Evolutionary conservation across 2,888 invertebrate genomes (phyloP), one percentile per base, ranked within the genome.

Genomic region (Scrobipalpa costella): DNA sequence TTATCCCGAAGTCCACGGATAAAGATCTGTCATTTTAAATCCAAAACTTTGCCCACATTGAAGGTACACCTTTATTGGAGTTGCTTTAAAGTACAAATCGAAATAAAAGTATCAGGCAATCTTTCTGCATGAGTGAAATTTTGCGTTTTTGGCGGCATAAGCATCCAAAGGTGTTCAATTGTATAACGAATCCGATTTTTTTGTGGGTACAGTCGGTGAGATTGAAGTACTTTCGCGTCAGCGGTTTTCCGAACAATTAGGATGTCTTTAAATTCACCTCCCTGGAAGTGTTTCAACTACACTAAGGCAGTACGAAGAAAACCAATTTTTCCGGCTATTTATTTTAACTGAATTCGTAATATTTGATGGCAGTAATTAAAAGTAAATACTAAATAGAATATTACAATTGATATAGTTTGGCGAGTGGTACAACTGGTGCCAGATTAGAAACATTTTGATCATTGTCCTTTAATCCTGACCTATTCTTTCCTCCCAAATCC

Each of bases 101-200:
- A 38, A 38, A 7, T 34, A 59, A 58, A 34, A 66, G 64, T 62
- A 65, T 62, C 61, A 52, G 38, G 63, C 77, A 78, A 75, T 79
- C 79, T 78, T 85, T 87, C 78, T 79, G 84, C 82, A 72, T 72
- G 79, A 78, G 67, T 73, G 74, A 74, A 76, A 70, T 74, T 73
- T 60, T 19, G 55, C 60, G 62, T 64, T 76, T 77, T 79, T 77
- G 75, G 78, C 81, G 85, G 75, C 75, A 79, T 76, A 70, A 76
- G 69, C 75, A 80, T 80, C 72, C 76, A 84, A 88, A 90, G 89
- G 90, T 84, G 89, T 90, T 88, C 86, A 76, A 83, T 88, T 89
- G 88, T 86, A 73, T 88, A 85, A 87, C 79, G 72, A 73, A 77
- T 73, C 34, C 47, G 1, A 69, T 71, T 73, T 73, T 75, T 74